Percentiles rank a stretch among this genome's conserved stretches.
These are phyloP conservation scores for Scaptomyza reducta DNA, from an alignment of 2,888 invertebrate species.

Conservation along the genomic window DNA sequence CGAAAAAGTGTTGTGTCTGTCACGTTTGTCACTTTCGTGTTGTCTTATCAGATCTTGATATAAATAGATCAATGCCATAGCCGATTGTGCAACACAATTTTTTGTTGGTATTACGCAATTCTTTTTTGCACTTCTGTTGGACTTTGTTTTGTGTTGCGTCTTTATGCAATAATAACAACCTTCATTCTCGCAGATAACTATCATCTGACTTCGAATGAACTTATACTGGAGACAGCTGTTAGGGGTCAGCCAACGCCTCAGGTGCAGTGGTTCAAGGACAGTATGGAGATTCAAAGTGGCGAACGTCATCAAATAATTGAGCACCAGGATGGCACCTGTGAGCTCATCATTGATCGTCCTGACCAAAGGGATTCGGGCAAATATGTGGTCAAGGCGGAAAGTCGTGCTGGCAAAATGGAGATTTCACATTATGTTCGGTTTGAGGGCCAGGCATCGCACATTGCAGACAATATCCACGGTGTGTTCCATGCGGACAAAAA, in stretches of 20 bases:
- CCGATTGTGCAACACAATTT: slow-evolving; percentile 55
- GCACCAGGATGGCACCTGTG: slow-evolving; percentile 90
- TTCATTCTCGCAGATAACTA: slow-evolving; percentile 86
- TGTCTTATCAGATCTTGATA: slow-evolving; percentile 41
- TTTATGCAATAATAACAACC: slow-evolving; percentile 45
- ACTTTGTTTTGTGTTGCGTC: slow-evolving; percentile 22
- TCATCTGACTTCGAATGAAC: slow-evolving; percentile 89
- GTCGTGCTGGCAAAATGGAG: slow-evolving; percentile 89
- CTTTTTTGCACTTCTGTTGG: slow-evolving; percentile 13
- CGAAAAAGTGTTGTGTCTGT: slow-evolving; percentile 9
- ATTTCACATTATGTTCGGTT: slow-evolving; percentile 89
- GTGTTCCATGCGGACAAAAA: slow-evolving; percentile 84
- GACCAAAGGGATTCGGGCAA: slow-evolving; percentile 89
- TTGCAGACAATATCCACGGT: slow-evolving; percentile 84
- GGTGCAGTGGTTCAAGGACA: slow-evolving; percentile 92
- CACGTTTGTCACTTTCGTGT: slow-evolving; percentile 4
- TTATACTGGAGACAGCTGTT: slow-evolving; percentile 91
- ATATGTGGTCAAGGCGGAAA: slow-evolving; percentile 91
- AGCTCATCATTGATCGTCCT: slow-evolving; percentile 88
- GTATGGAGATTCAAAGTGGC: slow-evolving; percentile 86
- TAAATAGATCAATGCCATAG: slow-evolving; percentile 48
- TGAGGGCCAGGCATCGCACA: slow-evolving; percentile 85
- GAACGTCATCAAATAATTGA: slow-evolving; percentile 88
- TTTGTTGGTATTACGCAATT: slow-evolving; percentile 57
- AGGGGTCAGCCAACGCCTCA: slow-evolving; percentile 89